Evolutionary conservation across 1,140 invertebrate genomes (phyloP).

Genomic region (Nephila pilipes): DNA sequence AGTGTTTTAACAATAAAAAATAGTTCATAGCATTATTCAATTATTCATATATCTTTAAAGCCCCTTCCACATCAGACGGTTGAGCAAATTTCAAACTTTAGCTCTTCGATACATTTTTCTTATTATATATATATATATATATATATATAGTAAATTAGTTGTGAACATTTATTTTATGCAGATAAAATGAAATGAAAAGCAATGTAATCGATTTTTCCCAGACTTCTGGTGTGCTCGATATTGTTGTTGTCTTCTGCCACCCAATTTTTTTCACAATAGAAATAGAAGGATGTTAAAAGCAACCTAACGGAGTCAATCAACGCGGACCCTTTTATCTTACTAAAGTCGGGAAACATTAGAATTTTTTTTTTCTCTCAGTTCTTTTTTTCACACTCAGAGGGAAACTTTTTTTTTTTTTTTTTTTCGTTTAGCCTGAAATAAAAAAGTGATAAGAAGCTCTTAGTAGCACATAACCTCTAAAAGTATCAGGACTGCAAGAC

Average conservation of each 20-base stretch:
- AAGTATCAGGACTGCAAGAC: not conserved
- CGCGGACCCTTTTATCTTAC: conserved; percentile 21
- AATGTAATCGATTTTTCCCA: conserved; percentile 1
- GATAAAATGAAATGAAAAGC: conserved; percentile 29
- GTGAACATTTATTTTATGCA: not conserved
- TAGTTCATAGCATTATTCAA: not conserved
- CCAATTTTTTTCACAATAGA: conserved; percentile 38
- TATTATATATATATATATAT: not conserved
- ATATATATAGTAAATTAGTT: not conserved
- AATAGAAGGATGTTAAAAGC: conserved; percentile 37
- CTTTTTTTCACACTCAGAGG: not conserved
- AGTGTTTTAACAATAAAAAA: not conserved
- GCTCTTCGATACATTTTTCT: conserved; percentile 18
- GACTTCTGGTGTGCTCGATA: not conserved
- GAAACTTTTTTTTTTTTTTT: not conserved
- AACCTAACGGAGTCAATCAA: conserved; percentile 29
- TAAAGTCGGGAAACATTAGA: conserved; percentile 7
- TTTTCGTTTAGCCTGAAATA: not conserved
- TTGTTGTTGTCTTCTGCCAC: not conserved
- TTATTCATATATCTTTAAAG: not conserved
- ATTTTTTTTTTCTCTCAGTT: not conserved
- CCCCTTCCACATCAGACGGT: not conserved
- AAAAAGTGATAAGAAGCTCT: conserved; percentile 21
- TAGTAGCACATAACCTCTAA: not conserved
- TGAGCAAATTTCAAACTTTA: not conserved